Evolutionary conservation across 2,113 vertebrate species (phyloP), one percentile per base, ranked within the genome.

Genomic region (Psilopogon haemacephalus): DNA sequence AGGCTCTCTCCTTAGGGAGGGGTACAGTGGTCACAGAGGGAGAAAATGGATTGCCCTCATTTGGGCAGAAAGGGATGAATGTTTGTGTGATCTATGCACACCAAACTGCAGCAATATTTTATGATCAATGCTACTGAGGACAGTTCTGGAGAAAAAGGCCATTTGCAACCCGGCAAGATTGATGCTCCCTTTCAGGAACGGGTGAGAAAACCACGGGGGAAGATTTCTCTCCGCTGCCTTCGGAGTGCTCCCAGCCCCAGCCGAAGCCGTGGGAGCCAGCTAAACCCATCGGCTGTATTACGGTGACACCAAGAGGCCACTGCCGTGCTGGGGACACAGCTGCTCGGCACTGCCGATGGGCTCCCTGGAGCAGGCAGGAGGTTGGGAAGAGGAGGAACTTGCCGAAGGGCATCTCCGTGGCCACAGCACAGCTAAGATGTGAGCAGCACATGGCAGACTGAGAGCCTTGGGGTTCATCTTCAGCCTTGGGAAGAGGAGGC

Each of bases 241-340:
- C n/a, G n/a, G 73, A 64, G 28, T 11, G 17, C 32, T 86, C 35
- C 65, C 46, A 37, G 63, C 20, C 6, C 11, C n/a, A 56, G 46
- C 35, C 86, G n/a, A 62, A 85, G 59, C 18, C 54, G n/a, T 5
- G 18, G 6, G 71, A 78, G 46, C 24, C 60, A 30, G 12, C 19
- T n/a, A 11, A 35, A 24, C 40, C 1, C 26, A 75, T 72, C 75
- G 24, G 78, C 4, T 85, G 90, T 54, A 48, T 26, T 82, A 42
- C 1, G 14, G 71, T 81, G 59, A 91, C 92, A 94, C 55, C 82
- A 69, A 85, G 94, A 87, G 94, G 88, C 88, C 90, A 20, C 80
- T 46, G 77, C 85, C 37, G 64, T 32, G 48, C 60, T n/a, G 84
- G 76, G 58, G 60, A 64, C n/a, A 72, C 65, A 72, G 4, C n/a